These are phyloP conservation scores for Arvicanthis niloticus DNA, from an alignment of 2,113 vertebrate species.

Conservation along the genomic window DNA sequence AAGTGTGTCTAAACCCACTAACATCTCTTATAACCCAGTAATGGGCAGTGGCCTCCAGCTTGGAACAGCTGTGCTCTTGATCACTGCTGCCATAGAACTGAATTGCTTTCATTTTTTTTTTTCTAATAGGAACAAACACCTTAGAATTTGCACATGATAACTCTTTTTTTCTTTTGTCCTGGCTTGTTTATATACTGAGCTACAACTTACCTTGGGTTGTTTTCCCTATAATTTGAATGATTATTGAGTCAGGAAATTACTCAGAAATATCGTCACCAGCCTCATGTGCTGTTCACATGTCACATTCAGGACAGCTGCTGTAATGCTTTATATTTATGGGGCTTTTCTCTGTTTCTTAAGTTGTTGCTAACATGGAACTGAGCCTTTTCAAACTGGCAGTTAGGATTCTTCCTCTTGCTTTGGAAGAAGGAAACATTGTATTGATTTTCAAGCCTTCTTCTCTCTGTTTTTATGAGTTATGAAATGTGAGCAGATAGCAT, in stretches of 20 bases:
- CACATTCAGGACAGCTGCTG: not conserved
- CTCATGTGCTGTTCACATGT: not conserved
- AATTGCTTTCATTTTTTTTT: slow-evolving; percentile 54
- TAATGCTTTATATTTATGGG: not conserved
- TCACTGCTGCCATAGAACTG: not conserved
- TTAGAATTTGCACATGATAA: not conserved
- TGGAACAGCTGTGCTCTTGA: not conserved
- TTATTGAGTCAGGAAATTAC: slow-evolving; percentile 24
- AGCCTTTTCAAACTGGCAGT: slow-evolving; percentile 32
- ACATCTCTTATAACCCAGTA: not conserved
- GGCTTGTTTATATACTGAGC: not conserved
- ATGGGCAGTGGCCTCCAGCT: not conserved
- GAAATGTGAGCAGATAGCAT: slow-evolving; percentile 45
- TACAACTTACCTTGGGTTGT: slow-evolving; percentile 8
- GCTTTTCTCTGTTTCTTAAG: not conserved
- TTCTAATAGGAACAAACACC: slow-evolving; percentile 34
- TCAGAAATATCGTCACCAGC: slow-evolving; percentile 17
- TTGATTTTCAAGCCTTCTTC: slow-evolving; percentile 12
- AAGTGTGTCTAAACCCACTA: slow-evolving; percentile 15
- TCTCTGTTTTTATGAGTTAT: slow-evolving; percentile 7
- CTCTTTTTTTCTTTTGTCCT: slow-evolving; percentile 55
- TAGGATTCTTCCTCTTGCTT: not conserved
- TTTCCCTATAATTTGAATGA: not conserved
- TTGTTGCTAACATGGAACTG: slow-evolving; percentile 12
- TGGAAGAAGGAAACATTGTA: slow-evolving; percentile 27